Conservation (phyloP, 2,113 vertebrate species). For the Stictonetta naevosa region DNA sequence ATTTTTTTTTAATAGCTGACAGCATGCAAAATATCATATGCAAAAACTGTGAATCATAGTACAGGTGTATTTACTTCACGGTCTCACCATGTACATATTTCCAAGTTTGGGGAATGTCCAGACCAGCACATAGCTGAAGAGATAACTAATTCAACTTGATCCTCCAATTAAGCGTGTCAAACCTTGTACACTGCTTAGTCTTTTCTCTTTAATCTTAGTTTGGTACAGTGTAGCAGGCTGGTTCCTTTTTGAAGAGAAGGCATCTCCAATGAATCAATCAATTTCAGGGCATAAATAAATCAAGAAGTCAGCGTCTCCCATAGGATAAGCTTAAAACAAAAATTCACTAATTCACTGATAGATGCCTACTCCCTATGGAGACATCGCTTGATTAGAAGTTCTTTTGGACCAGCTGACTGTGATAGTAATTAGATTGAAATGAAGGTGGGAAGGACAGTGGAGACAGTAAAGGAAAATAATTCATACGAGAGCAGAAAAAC, state of each 20-base stretch:
- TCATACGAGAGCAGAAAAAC: neutral
- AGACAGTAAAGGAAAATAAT: neutral
- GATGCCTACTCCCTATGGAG: neutral
- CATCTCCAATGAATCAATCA: neutral
- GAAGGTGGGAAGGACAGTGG: neutral
- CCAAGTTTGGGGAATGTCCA: neutral
- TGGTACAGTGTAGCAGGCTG: neutral
- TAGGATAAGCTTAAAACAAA: neutral
- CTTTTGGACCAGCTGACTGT: neutral
- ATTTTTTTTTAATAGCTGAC: neutral
- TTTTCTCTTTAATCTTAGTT: neutral
- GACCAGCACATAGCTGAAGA: neutral
- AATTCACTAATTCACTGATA: neutral
- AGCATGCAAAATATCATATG: neutral
- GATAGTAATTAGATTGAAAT: neutral
- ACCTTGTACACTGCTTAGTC: neutral
- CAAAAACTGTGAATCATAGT: neutral
- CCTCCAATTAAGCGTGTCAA: neutral
- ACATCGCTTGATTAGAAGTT: neutral
- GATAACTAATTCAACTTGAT: constrained; percentile 7
- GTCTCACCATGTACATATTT: neutral
- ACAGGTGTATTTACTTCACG: constrained; percentile 10
- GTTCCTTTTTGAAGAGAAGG: neutral
- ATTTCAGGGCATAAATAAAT: neutral
- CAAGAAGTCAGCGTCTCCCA: neutral